Evolutionary conservation across 1,140 invertebrate species (phyloP), one percentile per base, ranked within the genome.

Genomic region (Asbolus verrucosus): DNA sequence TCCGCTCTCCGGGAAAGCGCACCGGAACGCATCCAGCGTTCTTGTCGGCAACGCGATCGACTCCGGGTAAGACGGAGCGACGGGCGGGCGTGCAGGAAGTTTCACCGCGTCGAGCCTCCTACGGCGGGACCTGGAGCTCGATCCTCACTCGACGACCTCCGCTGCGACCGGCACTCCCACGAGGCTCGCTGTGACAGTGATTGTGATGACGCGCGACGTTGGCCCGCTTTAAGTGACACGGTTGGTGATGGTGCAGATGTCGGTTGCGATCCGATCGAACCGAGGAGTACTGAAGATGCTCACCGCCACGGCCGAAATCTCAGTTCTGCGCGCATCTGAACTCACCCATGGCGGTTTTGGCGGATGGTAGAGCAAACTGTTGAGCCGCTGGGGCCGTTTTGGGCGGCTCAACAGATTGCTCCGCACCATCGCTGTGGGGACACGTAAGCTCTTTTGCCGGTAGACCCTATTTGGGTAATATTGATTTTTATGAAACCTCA

Each of bases 111-210:
- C 8, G 5, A 19, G 46, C 19, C 19, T 54, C 46, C 14, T 54
- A 27, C 21, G 14, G 46, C 46, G 19, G 21, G 46, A 54, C 46
- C 46, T 54, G 46, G 46, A 54, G 46, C 46, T 54, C 46, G 46
- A 46, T 46, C 19, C 11, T 54, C 54, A 68, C 33, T 68, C 66
- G 66, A 54, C 61, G 66, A 68, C 66, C 66, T 68, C 66, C 46
- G 46, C 46, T 46, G 41, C 41, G 19, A 16, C 14, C 41, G 21
- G 1, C 39, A 11, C 39, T 43, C 13, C 39, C 39, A 16, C 82
- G 73, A 82, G 78, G 81, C 82, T 71, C 82, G 81, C 2, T 81
- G 81, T 19, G 82, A 81, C 76, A 16, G 80, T 82, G 61, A 78
- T 61, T 76, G 83, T 72, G 83, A 83, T 76, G 82, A 83, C 77